These are phyloP conservation scores for Lethrus apterus DNA, from an alignment of 1,140 invertebrate genomes.

Conservation along the genomic window DNA sequence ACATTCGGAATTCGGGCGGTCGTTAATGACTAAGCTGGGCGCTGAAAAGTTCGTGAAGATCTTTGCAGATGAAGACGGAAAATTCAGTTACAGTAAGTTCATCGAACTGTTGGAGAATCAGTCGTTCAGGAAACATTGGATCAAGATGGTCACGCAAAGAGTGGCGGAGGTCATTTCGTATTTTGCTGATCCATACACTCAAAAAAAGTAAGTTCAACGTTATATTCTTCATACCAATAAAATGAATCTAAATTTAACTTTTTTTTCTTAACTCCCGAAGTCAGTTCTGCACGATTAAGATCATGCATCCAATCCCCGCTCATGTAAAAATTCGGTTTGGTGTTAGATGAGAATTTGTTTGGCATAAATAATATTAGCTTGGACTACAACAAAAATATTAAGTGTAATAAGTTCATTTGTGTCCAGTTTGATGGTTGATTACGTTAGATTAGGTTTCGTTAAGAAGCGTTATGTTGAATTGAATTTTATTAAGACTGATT, in stretches of 20 bases:
- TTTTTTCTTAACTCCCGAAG: not conserved
- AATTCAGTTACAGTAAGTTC: conserved; percentile 60
- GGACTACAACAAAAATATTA: too few species aligned
- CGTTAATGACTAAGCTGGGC: conserved; percentile 64
- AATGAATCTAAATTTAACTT: too few species aligned
- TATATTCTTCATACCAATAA: not conserved
- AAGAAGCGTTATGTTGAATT: too few species aligned
- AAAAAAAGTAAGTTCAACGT: conserved; percentile 53
- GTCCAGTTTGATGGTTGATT: too few species aligned
- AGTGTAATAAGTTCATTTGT: too few species aligned
- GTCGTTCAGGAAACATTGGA: conserved; percentile 66
- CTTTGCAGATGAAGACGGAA: conserved; percentile 57
- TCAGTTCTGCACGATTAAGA: too few species aligned
- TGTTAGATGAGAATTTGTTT: too few species aligned
- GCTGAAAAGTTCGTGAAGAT: conserved; percentile 54
- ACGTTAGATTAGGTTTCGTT: too few species aligned
- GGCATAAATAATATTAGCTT: too few species aligned
- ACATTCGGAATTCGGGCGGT: conserved; percentile 65
- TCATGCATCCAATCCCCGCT: too few species aligned
- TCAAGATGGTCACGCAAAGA: conserved; percentile 58
- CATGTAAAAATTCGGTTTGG: too few species aligned
- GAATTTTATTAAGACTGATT: too few species aligned
- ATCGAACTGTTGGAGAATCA: conserved; percentile 71
- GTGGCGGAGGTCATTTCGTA: conserved; percentile 66
- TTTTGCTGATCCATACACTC: conserved; percentile 64